Evolutionary conservation across 2,797 vertebrate genomes (phyloP), one percentile per base, ranked within the genome.

Genomic region (Merluccius polli): DNA sequence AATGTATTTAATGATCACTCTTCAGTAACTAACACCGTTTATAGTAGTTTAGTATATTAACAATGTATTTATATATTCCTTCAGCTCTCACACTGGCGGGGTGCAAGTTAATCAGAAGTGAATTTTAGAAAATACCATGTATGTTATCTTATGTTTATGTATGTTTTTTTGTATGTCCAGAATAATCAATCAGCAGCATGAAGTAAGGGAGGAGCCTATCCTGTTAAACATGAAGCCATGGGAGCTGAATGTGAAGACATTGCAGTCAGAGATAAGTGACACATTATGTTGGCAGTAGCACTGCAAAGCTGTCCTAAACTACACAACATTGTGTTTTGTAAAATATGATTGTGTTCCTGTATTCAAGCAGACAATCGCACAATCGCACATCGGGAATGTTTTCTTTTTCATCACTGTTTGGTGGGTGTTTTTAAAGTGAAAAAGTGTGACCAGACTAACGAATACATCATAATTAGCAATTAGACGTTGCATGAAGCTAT

Each of bases 291-390:
- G 27, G 59, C 59, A 65, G 59, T 27, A 65, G 59, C 59, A 27
- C 59, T 59, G 52, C 52, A 59, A 59, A 59, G 52, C 52, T 59
- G 52, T 59, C 41, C 52, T 24, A 59, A 59, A n/a, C 52, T 2
- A 65, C 2, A 27, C 59, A 65, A 27, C 27, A 27, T 12, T 6
- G 18, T 59, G n/a, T 11, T 48, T 21, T 24, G 52, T 27, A 24
- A 63, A 31, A 16, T 73, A 36, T 79, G 71, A 41, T 32, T 30
- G 16, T 33, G 52, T 7, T 67, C 7, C 32, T 72, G 11, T 77
- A 77, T 78, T 72, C 70, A 67, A 29, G 69, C 59, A 35, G 33
- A 10, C 77, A n/a, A 16, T 63, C 52, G n/a, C n/a, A n/a, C 18
- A 4, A 63, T 63, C n/a, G 27, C 52, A 24, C 10, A 2, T 27